Conservation (phyloP, 1,140 invertebrate species). For the Carposina sasakii region DNA sequence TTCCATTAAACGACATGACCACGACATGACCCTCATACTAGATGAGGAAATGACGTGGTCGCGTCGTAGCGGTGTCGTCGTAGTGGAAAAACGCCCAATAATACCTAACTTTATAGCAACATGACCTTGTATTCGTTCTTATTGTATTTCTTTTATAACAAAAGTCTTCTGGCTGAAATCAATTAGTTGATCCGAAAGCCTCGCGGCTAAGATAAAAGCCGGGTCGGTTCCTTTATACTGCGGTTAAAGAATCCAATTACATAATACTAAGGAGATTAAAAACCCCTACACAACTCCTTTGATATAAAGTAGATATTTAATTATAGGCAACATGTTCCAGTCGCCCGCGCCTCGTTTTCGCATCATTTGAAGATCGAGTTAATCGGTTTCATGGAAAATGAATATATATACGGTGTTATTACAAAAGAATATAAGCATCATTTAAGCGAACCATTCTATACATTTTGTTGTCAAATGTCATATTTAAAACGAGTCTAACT, state of each 20-base stretch:
- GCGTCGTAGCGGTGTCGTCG: no score
- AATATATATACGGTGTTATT: no score
- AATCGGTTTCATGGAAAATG: constrained; percentile 18
- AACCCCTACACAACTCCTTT: constrained; percentile 48
- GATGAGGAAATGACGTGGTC: no score
- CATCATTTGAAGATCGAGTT: constrained; percentile 24
- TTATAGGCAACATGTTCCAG: constrained; percentile 41
- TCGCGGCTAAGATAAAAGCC: constrained; percentile 44
- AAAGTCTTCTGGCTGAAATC: constrained; percentile 30
- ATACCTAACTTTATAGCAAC: no score
- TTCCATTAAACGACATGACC: no score
- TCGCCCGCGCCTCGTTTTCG: constrained; percentile 24
- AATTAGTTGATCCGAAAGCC: constrained; percentile 46
- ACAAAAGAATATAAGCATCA: no score
- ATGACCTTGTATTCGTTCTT: no score
- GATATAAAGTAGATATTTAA: constrained; percentile 48
- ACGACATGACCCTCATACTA: no score
- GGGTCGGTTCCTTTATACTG: constrained; percentile 46
- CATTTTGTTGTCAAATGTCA: no score
- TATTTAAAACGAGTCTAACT: no score
- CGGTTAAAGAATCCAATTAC: constrained; percentile 54
- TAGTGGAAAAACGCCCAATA: no score
- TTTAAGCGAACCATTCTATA: no score
- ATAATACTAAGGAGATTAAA: constrained; percentile 55
- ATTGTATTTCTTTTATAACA: constrained; percentile 23